Percentiles rank a stretch among this genome's conserved stretches.
Conservation (phyloP, 2,797 vertebrate genomes). For the Somateria mollissima region DNA sequence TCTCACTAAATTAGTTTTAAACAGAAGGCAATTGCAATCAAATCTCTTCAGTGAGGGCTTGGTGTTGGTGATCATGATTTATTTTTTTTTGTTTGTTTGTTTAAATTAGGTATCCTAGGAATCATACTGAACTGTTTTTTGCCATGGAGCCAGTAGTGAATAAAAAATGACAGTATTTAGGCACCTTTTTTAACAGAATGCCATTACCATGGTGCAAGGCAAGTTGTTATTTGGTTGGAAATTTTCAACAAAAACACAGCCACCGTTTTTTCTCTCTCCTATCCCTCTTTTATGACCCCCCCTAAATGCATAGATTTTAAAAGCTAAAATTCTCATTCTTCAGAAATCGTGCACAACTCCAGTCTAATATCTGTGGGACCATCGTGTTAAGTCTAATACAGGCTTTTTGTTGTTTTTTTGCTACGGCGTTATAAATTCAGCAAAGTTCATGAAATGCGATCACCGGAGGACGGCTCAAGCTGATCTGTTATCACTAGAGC, state of each 20-base stretch:
- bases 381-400: background rate
- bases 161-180: background rate
- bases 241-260: background rate
- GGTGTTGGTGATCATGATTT: background rate
- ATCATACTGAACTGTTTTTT: background rate
- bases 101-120: background rate
- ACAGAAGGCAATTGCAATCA: background rate
- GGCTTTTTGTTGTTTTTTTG: background rate
- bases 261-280: background rate
- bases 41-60: background rate
- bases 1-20: background rate
- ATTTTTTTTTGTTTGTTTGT: background rate
- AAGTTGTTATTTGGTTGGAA: background rate
- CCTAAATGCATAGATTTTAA: background rate
- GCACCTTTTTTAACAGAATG: background rate
- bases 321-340: background rate
- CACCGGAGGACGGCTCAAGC: background rate
- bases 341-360: background rate
- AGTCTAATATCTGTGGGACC: background rate
- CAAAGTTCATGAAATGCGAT: background rate
- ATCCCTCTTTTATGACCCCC: background rate
- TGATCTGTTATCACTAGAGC: background rate
- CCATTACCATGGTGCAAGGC: background rate
- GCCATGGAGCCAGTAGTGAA: background rate
- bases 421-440: fast-evolving